phyloP scores from a whole-genome alignment of 2,888 invertebrate genomes.

The Rhagophthalmus giganteus region DNA sequence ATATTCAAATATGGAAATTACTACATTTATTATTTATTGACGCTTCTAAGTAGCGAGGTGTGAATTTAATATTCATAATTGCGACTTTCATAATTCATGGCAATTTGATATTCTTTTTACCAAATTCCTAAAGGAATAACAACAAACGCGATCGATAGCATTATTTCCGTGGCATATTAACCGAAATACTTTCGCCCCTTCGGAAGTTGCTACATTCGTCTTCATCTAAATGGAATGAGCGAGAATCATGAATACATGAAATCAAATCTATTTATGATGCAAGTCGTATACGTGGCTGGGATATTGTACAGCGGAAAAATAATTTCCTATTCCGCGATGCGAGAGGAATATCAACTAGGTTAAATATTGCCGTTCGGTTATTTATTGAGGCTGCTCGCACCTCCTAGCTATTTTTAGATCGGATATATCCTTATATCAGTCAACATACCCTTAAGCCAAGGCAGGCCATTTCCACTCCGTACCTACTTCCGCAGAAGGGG shows the following conservation, averaged over 20 bases:
- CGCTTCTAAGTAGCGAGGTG: constrained; percentile 37
- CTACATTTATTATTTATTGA: constrained; percentile 39
- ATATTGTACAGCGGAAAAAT: constrained; percentile 49
- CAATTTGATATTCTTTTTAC: constrained; percentile 9
- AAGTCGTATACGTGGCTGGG: constrained; percentile 41
- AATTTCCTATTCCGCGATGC: constrained; percentile 46
- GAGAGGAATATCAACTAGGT: constrained; percentile 46
- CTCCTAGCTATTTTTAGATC: constrained; percentile 31
- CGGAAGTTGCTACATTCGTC: constrained; percentile 7
- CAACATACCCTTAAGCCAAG: constrained; percentile 25
- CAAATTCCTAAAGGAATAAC: not conserved
- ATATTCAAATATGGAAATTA: constrained; percentile 43
- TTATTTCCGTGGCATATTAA: constrained; percentile 23
- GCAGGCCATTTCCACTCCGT: constrained; percentile 5
- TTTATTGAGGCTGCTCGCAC: constrained; percentile 39
- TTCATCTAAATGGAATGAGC: constrained; percentile 22
- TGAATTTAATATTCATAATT: constrained; percentile 40
- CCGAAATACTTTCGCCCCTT: constrained; percentile 19
- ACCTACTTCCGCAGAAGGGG: constrained; percentile 8
- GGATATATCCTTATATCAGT: constrained; percentile 28
- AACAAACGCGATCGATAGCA: constrained; percentile 20
- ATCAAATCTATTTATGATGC: constrained; percentile 45
- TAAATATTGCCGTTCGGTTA: constrained; percentile 44
- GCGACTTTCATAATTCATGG: constrained; percentile 12
- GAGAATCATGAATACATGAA: constrained; percentile 38